Evolutionary conservation across 2,888 invertebrate genomes (phyloP), one percentile per base, ranked within the genome.

Genomic region (Lottia scabra): DNA sequence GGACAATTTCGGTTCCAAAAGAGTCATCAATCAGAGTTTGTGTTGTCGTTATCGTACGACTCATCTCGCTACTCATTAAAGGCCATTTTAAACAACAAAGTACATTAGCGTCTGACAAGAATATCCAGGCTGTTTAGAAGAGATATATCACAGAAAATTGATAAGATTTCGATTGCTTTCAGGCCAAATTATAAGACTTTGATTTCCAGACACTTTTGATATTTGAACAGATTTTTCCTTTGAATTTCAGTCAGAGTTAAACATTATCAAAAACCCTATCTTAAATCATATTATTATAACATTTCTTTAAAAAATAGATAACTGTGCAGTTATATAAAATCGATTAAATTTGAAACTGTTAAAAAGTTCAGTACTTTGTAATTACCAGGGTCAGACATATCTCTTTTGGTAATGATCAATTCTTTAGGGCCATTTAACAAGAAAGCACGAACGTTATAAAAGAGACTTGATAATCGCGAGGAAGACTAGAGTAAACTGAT

Each of bases 81-180:
- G 68, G 62, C 68, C 48, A 56, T 56, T 68, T 68, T 62, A 68
- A 48, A 68, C 68, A 56, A 68, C 68, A 68, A 68, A 68, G 62
- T 68, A 68, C 68, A 68, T 68, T 68, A 68, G 48, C n/a, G 56
- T 46, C 56, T 62, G 68, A 56, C 56, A 68, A 62, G 62, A 38
- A 38, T 62, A 38, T 38, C 27, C 30, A 62, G 56, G 56, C 48
- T 62, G 68, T 56, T 68, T 56, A 56, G 23, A 56, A 48, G 48
- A 68, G 48, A 68, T 68, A 56, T 56, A 56, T 56, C 56, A 56
- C 56, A 23, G 56, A 19, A 56, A 56, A 56, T 68, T 68, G 48
- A 62, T 38, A 48, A 38, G 56, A 68, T 30, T 26, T 62, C 56
- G 30, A 56, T 56, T 62, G 27, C 68, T 38, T 56, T 56, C 38